Evolutionary conservation across 2,888 invertebrate genomes (phyloP).

Genomic region (Andrena chrysosceles): DNA sequence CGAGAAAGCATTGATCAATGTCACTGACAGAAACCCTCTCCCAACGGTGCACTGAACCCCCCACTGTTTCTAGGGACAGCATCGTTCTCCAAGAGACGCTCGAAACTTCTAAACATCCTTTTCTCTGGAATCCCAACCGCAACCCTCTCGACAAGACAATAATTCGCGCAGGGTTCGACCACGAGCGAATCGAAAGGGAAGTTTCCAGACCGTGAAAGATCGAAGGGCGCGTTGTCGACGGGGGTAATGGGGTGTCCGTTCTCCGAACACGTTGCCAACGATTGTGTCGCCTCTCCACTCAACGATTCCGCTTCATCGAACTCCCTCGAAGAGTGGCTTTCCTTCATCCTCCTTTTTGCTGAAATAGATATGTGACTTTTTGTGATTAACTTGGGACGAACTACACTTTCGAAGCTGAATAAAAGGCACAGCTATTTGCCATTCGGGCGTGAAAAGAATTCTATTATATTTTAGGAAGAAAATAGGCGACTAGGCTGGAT

Average conservation of each 20-base stretch:
- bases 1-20: conserved; percentile 66
- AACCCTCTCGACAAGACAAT: conserved; percentile 40
- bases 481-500: too few species aligned
- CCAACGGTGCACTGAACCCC: conserved; percentile 31
- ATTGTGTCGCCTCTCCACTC: conserved; percentile 35
- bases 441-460: too few species aligned
- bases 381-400: background rate
- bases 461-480: too few species aligned
- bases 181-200: conserved; percentile 19
- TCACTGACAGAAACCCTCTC: conserved; percentile 64
- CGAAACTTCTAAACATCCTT: conserved; percentile 61
- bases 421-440: too few species aligned
- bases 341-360: conserved; percentile 25
- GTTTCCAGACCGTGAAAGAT: conserved; percentile 61
- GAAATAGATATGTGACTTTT: background rate
- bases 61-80: conserved; percentile 22
- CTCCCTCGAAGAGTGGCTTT: conserved; percentile 47
- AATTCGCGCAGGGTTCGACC: conserved; percentile 32
- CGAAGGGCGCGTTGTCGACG: conserved; percentile 48
- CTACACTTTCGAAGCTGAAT: background rate
- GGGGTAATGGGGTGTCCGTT: conserved; percentile 54
- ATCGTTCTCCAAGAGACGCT: conserved; percentile 29
- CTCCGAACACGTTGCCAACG: conserved; percentile 23
- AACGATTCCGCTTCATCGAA: conserved; percentile 60
- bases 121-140: background rate